Percentiles rank a stretch among this genome's conserved stretches.
Evolutionary conservation across 2,888 invertebrate species (phyloP).

Genomic region (Papilio demoleus): DNA sequence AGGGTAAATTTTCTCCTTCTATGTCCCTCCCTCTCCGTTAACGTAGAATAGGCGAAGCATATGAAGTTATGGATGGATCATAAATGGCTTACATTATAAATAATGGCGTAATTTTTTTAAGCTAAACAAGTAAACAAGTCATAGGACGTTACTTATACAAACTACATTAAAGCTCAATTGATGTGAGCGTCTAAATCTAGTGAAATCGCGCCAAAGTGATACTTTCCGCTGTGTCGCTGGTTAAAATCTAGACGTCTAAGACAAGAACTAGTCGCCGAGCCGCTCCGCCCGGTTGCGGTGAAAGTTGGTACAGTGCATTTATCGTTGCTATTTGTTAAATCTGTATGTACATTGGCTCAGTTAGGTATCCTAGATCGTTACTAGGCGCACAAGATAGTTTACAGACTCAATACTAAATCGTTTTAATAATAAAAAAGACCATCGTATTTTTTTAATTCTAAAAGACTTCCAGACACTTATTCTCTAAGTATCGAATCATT

Average conservation of each 20-base stretch:
- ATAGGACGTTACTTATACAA: no score
- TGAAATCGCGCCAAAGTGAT: conserved; percentile 22
- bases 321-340: conserved; percentile 22
- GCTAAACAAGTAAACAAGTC: no score
- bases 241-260: conserved; percentile 23
- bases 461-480: no score
- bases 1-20: no score
- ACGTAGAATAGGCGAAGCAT: no score
- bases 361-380: neutral
- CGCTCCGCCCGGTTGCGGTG: conserved; percentile 20
- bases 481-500: no score
- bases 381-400: neutral
- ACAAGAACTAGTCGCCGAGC: conserved; percentile 20
- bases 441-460: no score
- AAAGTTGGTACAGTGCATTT: conserved; percentile 28
- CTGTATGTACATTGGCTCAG: neutral
- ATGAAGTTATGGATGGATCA: no score
- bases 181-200: neutral
- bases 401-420: neutral
- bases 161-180: no score
- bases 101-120: no score
- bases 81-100: no score
- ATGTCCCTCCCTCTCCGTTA: no score
- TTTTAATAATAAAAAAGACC: neutral
- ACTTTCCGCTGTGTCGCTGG: conserved; percentile 4